Conservation (phyloP, 2,113 vertebrate species). For the Poecile atricapillus region DNA sequence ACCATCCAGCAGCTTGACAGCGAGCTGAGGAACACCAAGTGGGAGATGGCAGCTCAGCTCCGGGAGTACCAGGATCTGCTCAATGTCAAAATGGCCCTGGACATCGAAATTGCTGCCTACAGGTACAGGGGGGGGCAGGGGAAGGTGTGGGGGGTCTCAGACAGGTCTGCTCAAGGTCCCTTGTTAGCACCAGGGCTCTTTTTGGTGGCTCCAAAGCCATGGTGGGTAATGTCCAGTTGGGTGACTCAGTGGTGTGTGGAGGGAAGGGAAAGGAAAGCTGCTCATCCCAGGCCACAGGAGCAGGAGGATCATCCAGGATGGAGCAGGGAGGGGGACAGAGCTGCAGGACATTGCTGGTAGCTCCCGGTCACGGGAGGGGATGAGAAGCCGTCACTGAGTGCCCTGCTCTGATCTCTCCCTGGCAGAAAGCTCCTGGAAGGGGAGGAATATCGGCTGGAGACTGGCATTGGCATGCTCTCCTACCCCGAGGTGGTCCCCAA, state of each 20-base stretch:
- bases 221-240: accelerated
- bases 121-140: conserved; percentile 69
- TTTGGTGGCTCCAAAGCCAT: background rate
- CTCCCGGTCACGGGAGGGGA: background rate
- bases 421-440: conserved; percentile 91
- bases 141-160: background rate
- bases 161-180: background rate
- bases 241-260: background rate
- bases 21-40: conserved; percentile 90
- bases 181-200: background rate
- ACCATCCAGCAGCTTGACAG: conserved; percentile 88
- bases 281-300: background rate
- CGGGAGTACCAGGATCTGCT: conserved; percentile 94
- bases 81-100: conserved; percentile 96
- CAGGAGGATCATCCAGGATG: background rate
- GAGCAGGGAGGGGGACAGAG: background rate
- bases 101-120: conserved; percentile 94
- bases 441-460: conserved; percentile 86
- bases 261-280: background rate
- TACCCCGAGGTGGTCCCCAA: conserved; percentile 78
- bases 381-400: background rate
- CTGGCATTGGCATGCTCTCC: conserved; percentile 78
- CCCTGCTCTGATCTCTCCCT: background rate
- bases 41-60: conserved; percentile 94
- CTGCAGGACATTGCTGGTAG: background rate